Conservation (phyloP, 2,888 invertebrate species). For the Dicyrtomina minuta region DNA sequence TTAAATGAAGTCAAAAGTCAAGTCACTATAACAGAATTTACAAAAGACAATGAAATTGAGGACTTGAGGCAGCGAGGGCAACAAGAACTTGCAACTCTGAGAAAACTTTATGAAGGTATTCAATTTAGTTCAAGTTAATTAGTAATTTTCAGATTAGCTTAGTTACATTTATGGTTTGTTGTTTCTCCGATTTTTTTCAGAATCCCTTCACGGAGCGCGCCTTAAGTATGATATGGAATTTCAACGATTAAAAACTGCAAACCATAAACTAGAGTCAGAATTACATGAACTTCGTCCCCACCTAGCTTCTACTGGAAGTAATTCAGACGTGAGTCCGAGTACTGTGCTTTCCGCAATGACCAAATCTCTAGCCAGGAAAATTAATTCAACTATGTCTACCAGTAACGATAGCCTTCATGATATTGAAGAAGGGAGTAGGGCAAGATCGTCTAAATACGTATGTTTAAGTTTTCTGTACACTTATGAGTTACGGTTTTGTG, state of each 20-base stretch:
- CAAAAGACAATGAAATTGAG: constrained; percentile 69
- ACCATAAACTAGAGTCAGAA: constrained; percentile 56
- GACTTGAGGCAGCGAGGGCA: constrained; percentile 61
- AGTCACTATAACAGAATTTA: constrained; percentile 68
- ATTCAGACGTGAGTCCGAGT: constrained; percentile 46
- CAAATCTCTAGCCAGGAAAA: constrained; percentile 74
- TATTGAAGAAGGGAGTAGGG: constrained; percentile 44
- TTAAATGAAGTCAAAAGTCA: constrained; percentile 70
- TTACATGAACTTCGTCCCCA: constrained; percentile 52
- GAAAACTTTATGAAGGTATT: constrained; percentile 84
- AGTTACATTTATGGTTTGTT: background rate
- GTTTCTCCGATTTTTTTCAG: constrained; percentile 59
- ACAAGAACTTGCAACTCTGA: constrained; percentile 80
- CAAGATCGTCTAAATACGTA: constrained; percentile 49
- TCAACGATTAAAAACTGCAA: constrained; percentile 67
- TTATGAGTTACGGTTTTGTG: background rate
- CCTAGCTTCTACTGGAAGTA: constrained; percentile 35
- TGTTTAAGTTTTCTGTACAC: background rate
- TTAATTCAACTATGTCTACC: constrained; percentile 49
- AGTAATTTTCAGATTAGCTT: too few relatives aligned
- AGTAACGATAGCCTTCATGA: constrained; percentile 51
- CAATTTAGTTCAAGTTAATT: too few relatives aligned
- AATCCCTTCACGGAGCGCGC: constrained; percentile 76
- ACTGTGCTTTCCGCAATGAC: constrained; percentile 67
- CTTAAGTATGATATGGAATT: constrained; percentile 68